These are phyloP conservation scores for Chymomyza amoena DNA, from an alignment of 2,888 invertebrate species.

Conservation along the genomic window DNA sequence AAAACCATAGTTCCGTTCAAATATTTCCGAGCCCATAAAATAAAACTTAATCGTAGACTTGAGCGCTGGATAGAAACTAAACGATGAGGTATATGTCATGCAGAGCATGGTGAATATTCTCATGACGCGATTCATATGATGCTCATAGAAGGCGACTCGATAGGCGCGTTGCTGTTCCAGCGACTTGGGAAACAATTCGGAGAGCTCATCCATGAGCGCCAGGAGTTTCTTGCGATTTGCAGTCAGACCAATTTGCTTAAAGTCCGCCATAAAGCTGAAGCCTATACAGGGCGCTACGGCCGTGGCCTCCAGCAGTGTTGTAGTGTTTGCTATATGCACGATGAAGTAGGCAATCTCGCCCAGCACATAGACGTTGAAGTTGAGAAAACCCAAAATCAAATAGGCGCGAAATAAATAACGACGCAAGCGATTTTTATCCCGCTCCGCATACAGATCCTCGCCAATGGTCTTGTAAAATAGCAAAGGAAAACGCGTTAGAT, in stretches of 20 bases:
- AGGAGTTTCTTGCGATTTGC: conserved; percentile 41
- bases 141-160: conserved; percentile 41
- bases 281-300: conserved; percentile 71
- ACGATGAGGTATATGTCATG: conserved; percentile 65
- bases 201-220: conserved; percentile 53
- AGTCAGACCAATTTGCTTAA: conserved; percentile 63
- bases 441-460: conserved; percentile 62
- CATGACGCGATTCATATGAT: conserved; percentile 56
- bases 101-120: conserved; percentile 57
- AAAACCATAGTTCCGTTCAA: conserved; percentile 59
- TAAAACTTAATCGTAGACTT: conserved; percentile 53
- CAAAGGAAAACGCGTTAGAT: conserved; percentile 59
- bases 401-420: conserved; percentile 51
- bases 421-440: conserved; percentile 43
- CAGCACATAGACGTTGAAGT: conserved; percentile 61
- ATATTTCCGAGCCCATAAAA: conserved; percentile 53
- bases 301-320: conserved; percentile 69
- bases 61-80: conserved; percentile 67
- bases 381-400: conserved; percentile 54
- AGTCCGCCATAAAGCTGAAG: conserved; percentile 62
- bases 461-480: conserved; percentile 69
- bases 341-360: conserved; percentile 68
- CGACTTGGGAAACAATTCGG: conserved; percentile 55
- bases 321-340: conserved; percentile 55
- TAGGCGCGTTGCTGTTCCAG: conserved; percentile 41